Evolutionary conservation across 2,113 vertebrate genomes (phyloP).

Genomic region (Pelecanoides urinatrix): DNA sequence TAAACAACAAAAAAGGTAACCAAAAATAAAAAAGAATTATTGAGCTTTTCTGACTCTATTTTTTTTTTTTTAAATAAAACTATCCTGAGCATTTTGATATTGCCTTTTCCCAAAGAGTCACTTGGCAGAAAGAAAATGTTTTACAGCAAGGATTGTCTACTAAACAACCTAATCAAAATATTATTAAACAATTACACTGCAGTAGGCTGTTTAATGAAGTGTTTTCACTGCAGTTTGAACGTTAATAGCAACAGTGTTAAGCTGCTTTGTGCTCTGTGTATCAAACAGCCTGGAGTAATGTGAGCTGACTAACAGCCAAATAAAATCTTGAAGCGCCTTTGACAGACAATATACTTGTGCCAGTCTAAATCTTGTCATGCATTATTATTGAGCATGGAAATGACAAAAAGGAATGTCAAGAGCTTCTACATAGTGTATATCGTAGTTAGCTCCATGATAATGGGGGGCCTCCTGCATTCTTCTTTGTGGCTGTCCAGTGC

Average conservation of each 20-base stretch:
- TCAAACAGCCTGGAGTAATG: conserved; percentile 75
- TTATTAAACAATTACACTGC: conserved; percentile 86
- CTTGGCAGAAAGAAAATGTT: conserved; percentile 68
- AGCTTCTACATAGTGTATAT: background rate
- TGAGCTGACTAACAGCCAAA: conserved; percentile 71
- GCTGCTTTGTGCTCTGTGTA: conserved; percentile 78
- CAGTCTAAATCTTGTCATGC: conserved; percentile 47
- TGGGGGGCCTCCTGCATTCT: background rate
- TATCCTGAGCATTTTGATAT: conserved; percentile 7
- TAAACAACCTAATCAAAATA: conserved; percentile 88
- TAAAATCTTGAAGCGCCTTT: conserved; percentile 63
- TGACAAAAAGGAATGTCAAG: conserved; percentile 35
- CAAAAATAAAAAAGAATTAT: background rate
- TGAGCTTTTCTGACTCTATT: background rate
- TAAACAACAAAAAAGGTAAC: background rate
- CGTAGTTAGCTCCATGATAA: conserved; percentile 37
- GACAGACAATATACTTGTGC: conserved; percentile 68
- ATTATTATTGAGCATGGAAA: conserved; percentile 61
- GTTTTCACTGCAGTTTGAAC: conserved; percentile 82
- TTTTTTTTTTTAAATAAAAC: background rate
- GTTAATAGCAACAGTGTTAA: conserved; percentile 80
- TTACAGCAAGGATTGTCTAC: conserved; percentile 71
- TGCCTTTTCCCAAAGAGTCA: conserved; percentile 54
- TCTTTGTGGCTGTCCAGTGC: background rate
- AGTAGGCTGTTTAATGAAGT: conserved; percentile 87